These are phyloP conservation scores for Trichonephila inaurata DNA, from an alignment of 1,140 invertebrate species.

Conservation along the genomic window DNA sequence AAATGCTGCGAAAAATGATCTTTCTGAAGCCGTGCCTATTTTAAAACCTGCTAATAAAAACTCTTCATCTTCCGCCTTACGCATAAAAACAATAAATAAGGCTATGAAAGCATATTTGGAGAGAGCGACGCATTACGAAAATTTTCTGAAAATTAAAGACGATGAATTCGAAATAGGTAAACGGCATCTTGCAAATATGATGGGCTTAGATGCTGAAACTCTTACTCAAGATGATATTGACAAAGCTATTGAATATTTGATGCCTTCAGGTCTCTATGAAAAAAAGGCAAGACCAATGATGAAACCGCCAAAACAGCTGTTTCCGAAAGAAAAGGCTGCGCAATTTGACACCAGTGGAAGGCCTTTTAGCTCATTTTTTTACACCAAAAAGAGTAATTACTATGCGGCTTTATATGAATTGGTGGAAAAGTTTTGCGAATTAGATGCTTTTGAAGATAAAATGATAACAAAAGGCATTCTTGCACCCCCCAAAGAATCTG, in stretches of 20 bases:
- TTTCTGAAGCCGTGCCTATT: conserved; percentile 26
- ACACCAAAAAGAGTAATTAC: conserved; percentile 92
- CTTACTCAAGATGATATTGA: conserved; percentile 94
- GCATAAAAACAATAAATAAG: conserved; percentile 84
- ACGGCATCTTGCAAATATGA: conserved; percentile 98
- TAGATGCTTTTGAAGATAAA: conserved; percentile 87
- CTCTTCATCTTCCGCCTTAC: conserved; percentile 40
- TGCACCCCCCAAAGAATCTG: conserved; percentile 80
- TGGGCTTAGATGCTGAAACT: conserved; percentile 93
- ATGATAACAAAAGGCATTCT: conserved; percentile 84
- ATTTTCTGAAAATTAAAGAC: conserved; percentile 91
- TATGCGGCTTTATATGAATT: conserved; percentile 84
- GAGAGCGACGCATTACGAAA: conserved; percentile 89
- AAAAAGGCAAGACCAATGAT: conserved; percentile 90
- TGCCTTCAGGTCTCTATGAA: conserved; percentile 94
- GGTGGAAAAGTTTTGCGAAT: conserved; percentile 84
- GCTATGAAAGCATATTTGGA: conserved; percentile 94
- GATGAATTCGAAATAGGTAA: conserved; percentile 94
- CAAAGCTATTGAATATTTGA: conserved; percentile 92
- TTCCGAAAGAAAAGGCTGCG: conserved; percentile 87
- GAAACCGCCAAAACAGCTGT: conserved; percentile 91
- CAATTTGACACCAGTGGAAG: conserved; percentile 94
- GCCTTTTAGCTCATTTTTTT: conserved; percentile 94
- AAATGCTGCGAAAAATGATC: neutral
- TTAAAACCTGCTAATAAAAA: neutral